Conservation (phyloP, 2,797 vertebrate species). For the Ambastaia sidthimunki region DNA sequence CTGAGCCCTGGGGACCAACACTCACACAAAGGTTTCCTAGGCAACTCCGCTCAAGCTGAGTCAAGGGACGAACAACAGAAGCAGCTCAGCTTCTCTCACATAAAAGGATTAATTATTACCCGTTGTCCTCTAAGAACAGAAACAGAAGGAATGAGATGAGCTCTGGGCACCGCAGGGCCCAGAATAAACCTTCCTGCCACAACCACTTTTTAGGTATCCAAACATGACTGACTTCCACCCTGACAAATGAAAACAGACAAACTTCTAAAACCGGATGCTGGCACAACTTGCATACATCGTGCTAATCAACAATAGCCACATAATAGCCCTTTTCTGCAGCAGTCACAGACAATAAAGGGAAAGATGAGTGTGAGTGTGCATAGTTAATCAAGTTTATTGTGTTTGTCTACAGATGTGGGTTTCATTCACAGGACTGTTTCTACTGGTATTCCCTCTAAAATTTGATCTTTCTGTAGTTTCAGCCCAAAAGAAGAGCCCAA, state of each 20-base stretch:
- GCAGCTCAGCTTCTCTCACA: slow-evolving; percentile 54
- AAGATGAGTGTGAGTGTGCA: slow-evolving; percentile 7
- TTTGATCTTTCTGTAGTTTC: slow-evolving; percentile 44
- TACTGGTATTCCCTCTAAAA: slow-evolving; percentile 61
- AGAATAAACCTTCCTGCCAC: slow-evolving; percentile 59
- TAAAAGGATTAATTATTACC: slow-evolving; percentile 56
- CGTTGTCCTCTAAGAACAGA: slow-evolving; percentile 10
- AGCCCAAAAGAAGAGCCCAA: slow-evolving; percentile 15
- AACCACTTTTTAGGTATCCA: slow-evolving; percentile 70
- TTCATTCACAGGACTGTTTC: slow-evolving; percentile 51
- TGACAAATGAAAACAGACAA: slow-evolving; percentile 71
- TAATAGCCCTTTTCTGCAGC: slow-evolving; percentile 72
- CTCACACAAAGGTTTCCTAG: slow-evolving; percentile 66
- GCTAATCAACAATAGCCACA: slow-evolving; percentile 75
- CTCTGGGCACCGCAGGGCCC: not conserved
- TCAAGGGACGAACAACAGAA: slow-evolving; percentile 47
- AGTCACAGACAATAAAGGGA: slow-evolving; percentile 62
- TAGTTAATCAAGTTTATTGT: not conserved
- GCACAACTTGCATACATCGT: slow-evolving; percentile 64
- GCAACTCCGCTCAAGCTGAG: slow-evolving; percentile 63
- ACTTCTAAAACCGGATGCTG: slow-evolving; percentile 74
- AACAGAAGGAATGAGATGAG: not conserved
- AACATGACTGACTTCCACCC: slow-evolving; percentile 70
- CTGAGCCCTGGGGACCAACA: slow-evolving; percentile 15
- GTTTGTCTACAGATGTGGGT: slow-evolving; percentile 2